Evolutionary conservation across 1,140 invertebrate species (phyloP).

Genomic region (Lepidurus arcticus): DNA sequence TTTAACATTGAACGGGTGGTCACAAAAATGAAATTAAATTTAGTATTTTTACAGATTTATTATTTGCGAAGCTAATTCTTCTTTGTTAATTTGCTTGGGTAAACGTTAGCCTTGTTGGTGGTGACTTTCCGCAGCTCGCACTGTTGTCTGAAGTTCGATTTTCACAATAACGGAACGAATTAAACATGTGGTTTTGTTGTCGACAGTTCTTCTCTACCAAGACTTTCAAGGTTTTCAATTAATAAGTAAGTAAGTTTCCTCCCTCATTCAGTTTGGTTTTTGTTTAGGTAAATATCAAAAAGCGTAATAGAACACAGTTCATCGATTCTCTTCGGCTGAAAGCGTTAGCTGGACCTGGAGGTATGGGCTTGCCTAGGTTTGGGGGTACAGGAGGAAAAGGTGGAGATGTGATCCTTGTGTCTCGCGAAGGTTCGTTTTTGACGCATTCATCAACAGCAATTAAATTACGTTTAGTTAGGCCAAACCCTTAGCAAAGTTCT

Average conservation of each 20-base stretch:
- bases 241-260: not conserved
- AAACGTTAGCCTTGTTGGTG: not conserved
- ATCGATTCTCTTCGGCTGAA: conserved; percentile 64
- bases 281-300: conserved; percentile 6
- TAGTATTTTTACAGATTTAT: no score
- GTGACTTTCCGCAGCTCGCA: not conserved
- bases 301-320: conserved; percentile 46
- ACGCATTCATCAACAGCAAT: not conserved
- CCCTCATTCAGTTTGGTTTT: not conserved
- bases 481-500: conserved; percentile 54
- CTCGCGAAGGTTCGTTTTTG: conserved; percentile 50
- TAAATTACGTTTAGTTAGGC: conserved; percentile 35
- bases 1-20: no score
- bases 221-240: conserved; percentile 3
- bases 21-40: no score
- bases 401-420: conserved; percentile 68
- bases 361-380: conserved; percentile 66
- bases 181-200: conserved; percentile 22
- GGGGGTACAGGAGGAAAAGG: conserved; percentile 81
- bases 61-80: no score
- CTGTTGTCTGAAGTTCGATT: not conserved
- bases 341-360: conserved; percentile 69
- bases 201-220: conserved; percentile 12
- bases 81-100: no score
- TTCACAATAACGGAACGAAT: not conserved